Evolutionary conservation across 1,140 invertebrate genomes (phyloP).

Genomic region (Hycleus phaleratus): DNA sequence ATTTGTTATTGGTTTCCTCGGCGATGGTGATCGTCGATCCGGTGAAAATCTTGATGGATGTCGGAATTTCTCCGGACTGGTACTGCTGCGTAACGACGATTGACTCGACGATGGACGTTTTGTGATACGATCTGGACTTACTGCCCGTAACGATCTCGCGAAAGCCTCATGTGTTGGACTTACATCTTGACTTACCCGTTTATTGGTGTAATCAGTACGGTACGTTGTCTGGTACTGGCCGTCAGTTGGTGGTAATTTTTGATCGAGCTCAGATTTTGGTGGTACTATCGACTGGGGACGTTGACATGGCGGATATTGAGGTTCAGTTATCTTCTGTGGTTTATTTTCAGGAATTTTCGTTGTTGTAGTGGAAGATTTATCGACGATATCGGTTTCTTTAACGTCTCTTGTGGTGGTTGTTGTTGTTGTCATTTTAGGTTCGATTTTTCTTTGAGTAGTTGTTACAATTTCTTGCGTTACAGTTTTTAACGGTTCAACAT

Average conservation of each 20-base stretch:
- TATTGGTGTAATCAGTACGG: constrained; percentile 47
- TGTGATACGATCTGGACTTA: constrained; percentile 46
- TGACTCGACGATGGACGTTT: constrained; percentile 44
- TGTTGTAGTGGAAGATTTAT: background rate
- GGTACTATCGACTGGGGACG: constrained; percentile 27
- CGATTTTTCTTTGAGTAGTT: background rate
- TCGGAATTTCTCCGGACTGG: constrained; percentile 47
- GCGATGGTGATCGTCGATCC: constrained; percentile 26
- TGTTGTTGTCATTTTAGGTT: constrained; percentile 1
- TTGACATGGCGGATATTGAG: background rate
- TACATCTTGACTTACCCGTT: constrained; percentile 52
- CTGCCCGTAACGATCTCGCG: constrained; percentile 57
- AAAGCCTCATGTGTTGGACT: constrained; percentile 64
- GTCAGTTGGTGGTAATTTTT: constrained; percentile 30
- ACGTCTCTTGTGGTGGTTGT: background rate
- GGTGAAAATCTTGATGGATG: constrained; percentile 29
- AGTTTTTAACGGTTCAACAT: background rate
- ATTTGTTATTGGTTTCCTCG: constrained; percentile 26
- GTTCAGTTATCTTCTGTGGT: background rate
- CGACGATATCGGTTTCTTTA: background rate
- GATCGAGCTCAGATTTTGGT: constrained; percentile 26
- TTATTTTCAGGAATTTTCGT: background rate
- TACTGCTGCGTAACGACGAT: constrained; percentile 46
- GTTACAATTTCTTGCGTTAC: background rate
- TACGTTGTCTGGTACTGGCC: constrained; percentile 54